Evolutionary conservation across 92 coral and sea anemone genomes (phyloP).

Genomic region (Siderastrea radians): DNA sequence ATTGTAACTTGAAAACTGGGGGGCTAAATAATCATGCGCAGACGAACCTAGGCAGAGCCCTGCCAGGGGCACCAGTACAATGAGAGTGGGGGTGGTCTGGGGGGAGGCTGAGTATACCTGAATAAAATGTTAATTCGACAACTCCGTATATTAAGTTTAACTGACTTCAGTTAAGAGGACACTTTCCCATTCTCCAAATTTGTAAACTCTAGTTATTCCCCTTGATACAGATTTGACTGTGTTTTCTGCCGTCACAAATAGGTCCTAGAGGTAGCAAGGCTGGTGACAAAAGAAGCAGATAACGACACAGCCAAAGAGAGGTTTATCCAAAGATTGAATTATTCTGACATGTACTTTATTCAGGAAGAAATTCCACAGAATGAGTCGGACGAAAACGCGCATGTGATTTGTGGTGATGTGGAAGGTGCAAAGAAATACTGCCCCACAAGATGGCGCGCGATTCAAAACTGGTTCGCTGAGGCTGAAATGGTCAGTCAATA

Average conservation of each 20-base stretch:
- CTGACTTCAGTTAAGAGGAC: no score
- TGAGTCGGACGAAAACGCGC: slow-evolving; percentile 92
- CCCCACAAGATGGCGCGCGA: slow-evolving; percentile 87
- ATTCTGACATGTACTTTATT: slow-evolving; percentile 81
- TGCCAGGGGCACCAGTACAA: no score
- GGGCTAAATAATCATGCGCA: no score
- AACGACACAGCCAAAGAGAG: slow-evolving; percentile 72
- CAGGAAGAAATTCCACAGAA: slow-evolving; percentile 81
- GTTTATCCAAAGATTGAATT: slow-evolving; percentile 65
- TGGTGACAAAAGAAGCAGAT: slow-evolving; percentile 72
- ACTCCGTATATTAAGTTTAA: no score
- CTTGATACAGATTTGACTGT: no score
- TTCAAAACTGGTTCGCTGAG: slow-evolving; percentile 83
- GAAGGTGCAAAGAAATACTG: slow-evolving; percentile 91
- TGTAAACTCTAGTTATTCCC: no score
- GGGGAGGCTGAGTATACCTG: no score
- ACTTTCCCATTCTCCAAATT: no score
- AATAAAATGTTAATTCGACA: no score
- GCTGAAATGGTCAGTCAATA: slow-evolving; percentile 69
- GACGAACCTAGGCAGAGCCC: no score
- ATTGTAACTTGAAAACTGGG: no score
- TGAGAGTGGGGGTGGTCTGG: no score
- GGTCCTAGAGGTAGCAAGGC: slow-evolving; percentile 83
- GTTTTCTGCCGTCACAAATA: not conserved
- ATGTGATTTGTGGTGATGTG: slow-evolving; percentile 77